A percentile compares a stretch with the other conserved stretches of the same genome.
These are phyloP conservation scores for Xylocopa sonorina DNA, from an alignment of 1,140 invertebrate genomes.

Conservation along the genomic window DNA sequence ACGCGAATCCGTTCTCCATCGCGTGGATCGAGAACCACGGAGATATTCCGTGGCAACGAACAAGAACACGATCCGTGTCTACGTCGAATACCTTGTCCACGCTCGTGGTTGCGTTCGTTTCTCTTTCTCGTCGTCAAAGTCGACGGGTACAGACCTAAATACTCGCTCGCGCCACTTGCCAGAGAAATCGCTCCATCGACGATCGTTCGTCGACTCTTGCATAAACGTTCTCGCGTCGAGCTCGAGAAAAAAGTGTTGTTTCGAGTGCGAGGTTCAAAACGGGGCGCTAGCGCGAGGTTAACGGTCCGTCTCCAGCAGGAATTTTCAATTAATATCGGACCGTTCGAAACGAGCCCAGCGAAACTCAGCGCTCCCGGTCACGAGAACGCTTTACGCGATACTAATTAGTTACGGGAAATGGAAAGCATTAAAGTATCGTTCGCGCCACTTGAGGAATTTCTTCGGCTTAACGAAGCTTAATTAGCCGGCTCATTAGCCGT, in stretches of 20 bases:
- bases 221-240: too few relatives aligned
- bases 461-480: slow-evolving; percentile 59
- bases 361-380: slow-evolving; percentile 7
- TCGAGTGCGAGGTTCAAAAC: not conserved
- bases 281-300: not conserved
- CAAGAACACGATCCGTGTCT: slow-evolving; percentile 48
- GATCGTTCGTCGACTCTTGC: too few relatives aligned
- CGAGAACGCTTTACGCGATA: slow-evolving; percentile 46
- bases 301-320: not conserved
- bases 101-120: not conserved
- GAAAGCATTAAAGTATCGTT: slow-evolving; percentile 46
- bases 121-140: slow-evolving; percentile 9
- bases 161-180: not conserved
- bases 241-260: too few relatives aligned
- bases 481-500: slow-evolving; percentile 62
- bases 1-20: slow-evolving; percentile 41
- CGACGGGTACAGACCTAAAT: slow-evolving; percentile 24
- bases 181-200: not conserved
- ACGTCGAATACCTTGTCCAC: not conserved
- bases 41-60: slow-evolving; percentile 62
- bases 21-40: slow-evolving; percentile 19
- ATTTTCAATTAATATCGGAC: slow-evolving; percentile 11
- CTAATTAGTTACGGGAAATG: slow-evolving; percentile 57
- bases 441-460: slow-evolving; percentile 53
- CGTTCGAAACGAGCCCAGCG: not conserved